Evolutionary conservation across 2,113 vertebrate species (phyloP), one percentile per base, ranked within the genome.

Genomic region (Noctilio leporinus): DNA sequence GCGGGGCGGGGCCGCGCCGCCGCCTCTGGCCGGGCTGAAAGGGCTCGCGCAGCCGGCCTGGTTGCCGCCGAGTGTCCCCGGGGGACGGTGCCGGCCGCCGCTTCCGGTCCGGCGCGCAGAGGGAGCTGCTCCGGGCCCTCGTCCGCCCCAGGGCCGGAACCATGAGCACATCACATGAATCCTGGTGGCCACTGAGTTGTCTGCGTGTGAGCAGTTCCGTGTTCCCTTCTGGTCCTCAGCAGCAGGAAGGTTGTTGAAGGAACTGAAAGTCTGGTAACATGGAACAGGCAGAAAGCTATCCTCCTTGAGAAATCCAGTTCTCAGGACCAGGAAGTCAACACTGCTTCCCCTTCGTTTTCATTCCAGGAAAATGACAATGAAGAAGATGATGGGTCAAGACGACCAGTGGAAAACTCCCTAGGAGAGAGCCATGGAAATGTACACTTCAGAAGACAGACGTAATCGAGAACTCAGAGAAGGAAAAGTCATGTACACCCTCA

Each of bases 391-490:
- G 90, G 93, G 93, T 92, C 96, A 90, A 3, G 81, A 93, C 70
- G 92, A 85, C 95, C 91, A 81, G 40, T 94, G 96, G 97, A 92
- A 95, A 87, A 91, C 67, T 62, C 82, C 94, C 73, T 97, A 97
- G 85, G 59, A 95, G 65, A 84, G 85, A 96, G 88, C 86, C 94
- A 92, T 92, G 96, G 96, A 97, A 84, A 97, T 97, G 97, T 95
- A 75, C 91, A 88, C 94, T 90, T 96, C 95, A 51, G 90, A 96
- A 86, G 85, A 95, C 33, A 96, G 72, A 77, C 62, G 57, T 47
- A 90, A 95, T 55, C 96, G 92, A 96, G 96, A 97, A 97, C 96
- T 97, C 96, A 92, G 51, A 97, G 84, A 85, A 95, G 87, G 69
- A 97, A 96, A 86, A 38, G 85, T 89, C 91, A 95, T 96, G 91